Conservation (phyloP, 2,113 vertebrate species). For the Bubo blakistoni region DNA sequence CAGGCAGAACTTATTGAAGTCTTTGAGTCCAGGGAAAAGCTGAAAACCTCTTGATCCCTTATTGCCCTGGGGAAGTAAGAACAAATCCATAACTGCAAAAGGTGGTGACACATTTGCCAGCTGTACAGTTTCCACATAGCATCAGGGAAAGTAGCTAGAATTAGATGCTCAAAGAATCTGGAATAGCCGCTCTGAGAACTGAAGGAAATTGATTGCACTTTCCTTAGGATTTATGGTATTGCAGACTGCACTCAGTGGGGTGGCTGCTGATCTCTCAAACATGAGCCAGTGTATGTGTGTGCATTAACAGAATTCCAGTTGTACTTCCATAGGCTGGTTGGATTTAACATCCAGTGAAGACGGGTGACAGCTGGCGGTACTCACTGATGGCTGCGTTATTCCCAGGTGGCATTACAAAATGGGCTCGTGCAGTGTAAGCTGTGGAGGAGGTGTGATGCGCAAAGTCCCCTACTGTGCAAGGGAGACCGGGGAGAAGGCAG, state of each 20-base stretch:
- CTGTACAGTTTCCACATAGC: neutral
- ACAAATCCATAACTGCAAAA: neutral
- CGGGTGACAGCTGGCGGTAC: neutral
- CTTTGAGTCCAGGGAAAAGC: neutral
- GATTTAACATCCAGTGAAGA: neutral
- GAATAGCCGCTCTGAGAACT: neutral
- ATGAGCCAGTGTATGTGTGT: neutral
- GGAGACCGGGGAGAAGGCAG: neutral
- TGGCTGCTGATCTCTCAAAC: neutral
- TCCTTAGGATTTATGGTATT: neutral
- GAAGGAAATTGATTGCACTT: neutral
- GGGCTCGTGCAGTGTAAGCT: conserved; percentile 79
- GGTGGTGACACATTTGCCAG: neutral
- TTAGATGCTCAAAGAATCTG: neutral
- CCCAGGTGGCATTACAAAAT: conserved; percentile 78
- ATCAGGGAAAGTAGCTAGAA: neutral
- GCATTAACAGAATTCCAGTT: neutral
- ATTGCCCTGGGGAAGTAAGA: neutral
- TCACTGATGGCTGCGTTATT: neutral
- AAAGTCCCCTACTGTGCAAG: conserved; percentile 76
- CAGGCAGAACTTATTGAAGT: neutral
- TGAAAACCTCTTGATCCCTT: neutral
- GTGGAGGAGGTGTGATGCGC: conserved; percentile 77
- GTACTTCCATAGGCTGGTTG: neutral
- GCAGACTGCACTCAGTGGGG: neutral